Base-by-base conservation (phyloP, 1,140 invertebrate genomes). In the Bilobella aurantiaca region DNA sequence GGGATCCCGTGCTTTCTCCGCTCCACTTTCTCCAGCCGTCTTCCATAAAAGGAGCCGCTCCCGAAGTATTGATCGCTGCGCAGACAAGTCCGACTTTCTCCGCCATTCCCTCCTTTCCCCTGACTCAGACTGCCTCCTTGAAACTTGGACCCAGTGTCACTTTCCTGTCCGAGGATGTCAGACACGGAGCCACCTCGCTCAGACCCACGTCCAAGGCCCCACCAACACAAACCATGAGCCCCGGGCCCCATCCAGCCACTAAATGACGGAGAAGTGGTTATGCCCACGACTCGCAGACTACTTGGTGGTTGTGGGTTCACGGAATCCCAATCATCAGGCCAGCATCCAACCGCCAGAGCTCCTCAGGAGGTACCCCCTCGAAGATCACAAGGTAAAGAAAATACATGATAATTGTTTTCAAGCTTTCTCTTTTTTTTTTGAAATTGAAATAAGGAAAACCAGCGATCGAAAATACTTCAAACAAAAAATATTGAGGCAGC, bases 331-430 rank as follows among this genome's bases (percentile, higher is more conserved):
- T 80, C 82, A 82, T 62, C 79, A 79, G 63, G 83, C 85, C 68
- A 84, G 87, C 27, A 86, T 91, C 57, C 76, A 92, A 85, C 82
- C 88, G 21, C 92, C 93, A 32, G 91, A 96, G 79, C 79, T 96
- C 21, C 79, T 96, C n/a, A 84, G 95, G 32, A 84, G 96, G n/a
- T 99, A 98, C 79, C 96, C 96, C 0, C 82, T 92, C 5, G 91
- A 96, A 69, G 96, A 99, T 79, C 96, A 99, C 78, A 87, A 89
- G 69, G 74, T 73, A 64, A 69, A 68, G 31, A 27, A 3, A 21
- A 32, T n/a, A n/a, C n/a, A n/a, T 25, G 18, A 28, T 32, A 25
- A 16, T 23, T 29, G 18, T 23, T 30, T 14, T 59, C 30, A 23
- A 59, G 27, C 28, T 59, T 59, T 59, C 25, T 57, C 5, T n/a